Base-by-base conservation (phyloP, 2,113 vertebrate species). In the Anoplopoma fimbria region DNA sequence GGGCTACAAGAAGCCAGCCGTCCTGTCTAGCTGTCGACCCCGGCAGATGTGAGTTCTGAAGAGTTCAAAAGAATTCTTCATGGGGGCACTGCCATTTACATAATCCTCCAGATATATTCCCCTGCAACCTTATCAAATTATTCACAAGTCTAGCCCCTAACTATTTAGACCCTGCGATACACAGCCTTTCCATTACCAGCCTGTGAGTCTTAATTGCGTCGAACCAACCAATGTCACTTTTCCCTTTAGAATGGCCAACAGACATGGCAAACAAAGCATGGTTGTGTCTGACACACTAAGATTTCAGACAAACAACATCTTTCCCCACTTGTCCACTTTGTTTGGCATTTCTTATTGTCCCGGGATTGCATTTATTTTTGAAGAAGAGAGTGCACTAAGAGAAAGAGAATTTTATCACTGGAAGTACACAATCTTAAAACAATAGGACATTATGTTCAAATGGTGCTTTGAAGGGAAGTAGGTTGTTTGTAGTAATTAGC, bases 41-140 rank as follows among this genome's bases (percentile, higher is more conserved):
- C 93, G 91, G 94, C 95, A 96, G 95, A 96, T 96, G 95, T 94
- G 95, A 94, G 93, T 95, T 95, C 93, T 94, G 93, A 95, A 94
- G 95, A 96, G 95, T 96, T 96, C 95, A 96, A 96, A 96, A 95
- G 95, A 94, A 94, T 96, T 93, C 93, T 93, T 94, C 94, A 91
- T 86, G 94, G 95, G 95, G 95, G 94, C 95, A 96, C 82, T 62
- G 47, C 84, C 86, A 96, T 96, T 96, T 95, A 95, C 95, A 96
- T 96, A 96, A 96, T 96, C 95, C 95, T 95, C 94, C 94, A 95
- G 94, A 95, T 95, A 96, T 95, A 95, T 95, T 95, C 95, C 95
- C 95, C 93, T 91, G 94, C 95, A 96, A 94, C 93, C 95, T 94
- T 95, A 96, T 96, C 95, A 95, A 96, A 95, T 95, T 96, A 96